Conservation (phyloP, 2,888 invertebrate genomes). For the Eristalis pertinax region DNA sequence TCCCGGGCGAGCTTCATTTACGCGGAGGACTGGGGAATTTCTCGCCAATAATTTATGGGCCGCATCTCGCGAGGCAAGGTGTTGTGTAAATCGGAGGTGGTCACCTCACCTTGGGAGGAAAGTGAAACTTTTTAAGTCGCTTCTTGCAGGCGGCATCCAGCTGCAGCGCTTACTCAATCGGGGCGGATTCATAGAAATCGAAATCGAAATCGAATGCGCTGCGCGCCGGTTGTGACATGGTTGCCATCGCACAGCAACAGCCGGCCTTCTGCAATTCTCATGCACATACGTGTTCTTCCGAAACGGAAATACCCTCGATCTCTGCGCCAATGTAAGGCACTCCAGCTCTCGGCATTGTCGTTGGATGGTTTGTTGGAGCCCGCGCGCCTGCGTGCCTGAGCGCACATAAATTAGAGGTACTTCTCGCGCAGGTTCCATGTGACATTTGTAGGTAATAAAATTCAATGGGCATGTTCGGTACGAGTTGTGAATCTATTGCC, state of each 20-base stretch:
- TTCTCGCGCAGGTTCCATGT: conserved; percentile 35
- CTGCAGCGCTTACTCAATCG: conserved; percentile 36
- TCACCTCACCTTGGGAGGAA: neutral
- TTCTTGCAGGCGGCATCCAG: neutral
- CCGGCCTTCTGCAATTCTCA: conserved; percentile 31
- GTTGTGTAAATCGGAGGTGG: conserved; percentile 28
- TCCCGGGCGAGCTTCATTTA: conserved; percentile 7
- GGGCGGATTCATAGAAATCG: conserved; percentile 18
- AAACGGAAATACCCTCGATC: conserved; percentile 61
- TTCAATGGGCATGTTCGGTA: conserved; percentile 58
- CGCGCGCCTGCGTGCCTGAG: neutral
- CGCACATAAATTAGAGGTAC: conserved; percentile 22
- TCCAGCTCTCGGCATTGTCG: neutral
- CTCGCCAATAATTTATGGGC: conserved; percentile 21
- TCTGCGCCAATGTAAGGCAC: conserved; percentile 35
- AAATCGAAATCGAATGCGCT: neutral
- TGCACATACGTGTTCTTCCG: conserved; percentile 53
- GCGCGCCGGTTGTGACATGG: conserved; percentile 33
- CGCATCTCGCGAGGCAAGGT: conserved; percentile 20
- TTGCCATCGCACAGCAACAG: conserved; percentile 10
- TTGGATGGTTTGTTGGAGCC: neutral
- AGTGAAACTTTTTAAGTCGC: conserved; percentile 18
- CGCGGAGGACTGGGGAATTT: conserved; percentile 1
- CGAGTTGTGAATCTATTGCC: conserved; percentile 41
- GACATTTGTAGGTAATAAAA: conserved; percentile 62